Base-by-base conservation (phyloP, 2,113 vertebrate genomes). In the Marcusenius ussheri region DNA sequence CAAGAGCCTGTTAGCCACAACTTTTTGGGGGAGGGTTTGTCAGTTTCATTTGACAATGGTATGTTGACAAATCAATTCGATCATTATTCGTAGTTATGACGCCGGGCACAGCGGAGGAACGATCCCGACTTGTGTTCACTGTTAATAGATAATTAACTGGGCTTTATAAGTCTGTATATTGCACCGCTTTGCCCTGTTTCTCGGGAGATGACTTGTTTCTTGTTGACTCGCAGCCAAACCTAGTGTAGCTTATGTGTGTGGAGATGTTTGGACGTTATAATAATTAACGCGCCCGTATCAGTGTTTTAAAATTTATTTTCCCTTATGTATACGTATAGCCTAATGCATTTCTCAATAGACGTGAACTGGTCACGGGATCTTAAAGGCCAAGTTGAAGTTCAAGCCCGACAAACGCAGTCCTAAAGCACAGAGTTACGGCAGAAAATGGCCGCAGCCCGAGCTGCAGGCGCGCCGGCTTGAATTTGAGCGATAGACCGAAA, bases 391-490 rank as follows among this genome's bases (percentile, higher is more conserved):
- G 92, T 93, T 94, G 70, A 95, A 96, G 93, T 95, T 95, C 85
- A 93, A 92, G 91, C 88, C 92, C 89, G 83, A 87, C 8, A 74
- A 77, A 87, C 53, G 74, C 70, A 77, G 88, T 74, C 74, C 45
- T 88, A 90, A 70, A 19, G 66, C 51, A 89, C 83, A 89, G 27
- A 91, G 91, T 92, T 89, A 95, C 96, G 96, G 96, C 97, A 97
- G 96, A 98, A 98, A 98, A 98, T 97, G 97, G 97, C 97, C 96
- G 97, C 97, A 95, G 95, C 95, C 91, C 74, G 92, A 95, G 90
- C 93, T 93, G 93, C 92, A 92, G 93, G 93, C 94, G 92, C 95
- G 94, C 94, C 94, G 96, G 93, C 92, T 91, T 95, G 95, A 96
- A 96, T 95, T 95, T 96, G 95, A 94, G 93, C 93, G 92, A 89